phyloP scores from a whole-genome alignment of 2,797 vertebrate species.

The Margarornis squamiger region DNA sequence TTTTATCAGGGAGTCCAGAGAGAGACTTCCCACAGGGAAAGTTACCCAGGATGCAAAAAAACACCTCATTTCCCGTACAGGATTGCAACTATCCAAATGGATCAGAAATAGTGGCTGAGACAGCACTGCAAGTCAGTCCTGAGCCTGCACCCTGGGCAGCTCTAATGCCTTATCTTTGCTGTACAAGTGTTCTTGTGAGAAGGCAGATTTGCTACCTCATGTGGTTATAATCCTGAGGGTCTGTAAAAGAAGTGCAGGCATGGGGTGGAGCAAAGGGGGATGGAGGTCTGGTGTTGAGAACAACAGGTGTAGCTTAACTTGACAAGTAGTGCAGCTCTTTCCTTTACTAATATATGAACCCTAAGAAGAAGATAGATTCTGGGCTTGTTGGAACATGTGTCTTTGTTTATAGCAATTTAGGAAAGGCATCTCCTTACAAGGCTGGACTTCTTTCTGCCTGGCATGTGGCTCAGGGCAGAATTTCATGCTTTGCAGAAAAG shows the following conservation, averaged over 20 bases:
- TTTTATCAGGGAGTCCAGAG: background rate
- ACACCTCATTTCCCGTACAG: fast-evolving
- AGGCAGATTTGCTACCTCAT: background rate
- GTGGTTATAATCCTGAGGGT: background rate
- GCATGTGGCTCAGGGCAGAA: background rate
- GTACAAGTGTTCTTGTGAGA: background rate
- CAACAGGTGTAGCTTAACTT: background rate
- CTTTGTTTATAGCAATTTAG: background rate
- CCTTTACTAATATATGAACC: background rate
- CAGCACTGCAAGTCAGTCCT: background rate
- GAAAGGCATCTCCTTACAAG: background rate
- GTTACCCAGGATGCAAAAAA: background rate
- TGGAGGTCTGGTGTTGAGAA: background rate
- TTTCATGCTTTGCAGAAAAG: background rate
- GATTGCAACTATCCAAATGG: background rate
- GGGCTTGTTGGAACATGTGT: background rate
- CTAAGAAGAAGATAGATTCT: background rate
- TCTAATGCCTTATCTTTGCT: background rate
- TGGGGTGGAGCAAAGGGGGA: background rate
- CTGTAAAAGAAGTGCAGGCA: background rate
- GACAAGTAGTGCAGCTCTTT: background rate
- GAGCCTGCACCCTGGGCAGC: background rate
- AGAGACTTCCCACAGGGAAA: background rate
- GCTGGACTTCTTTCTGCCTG: background rate
- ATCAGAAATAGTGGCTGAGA: background rate